Conservation (phyloP, 2,888 invertebrate genomes). For the Halocaridina rubra region DNA sequence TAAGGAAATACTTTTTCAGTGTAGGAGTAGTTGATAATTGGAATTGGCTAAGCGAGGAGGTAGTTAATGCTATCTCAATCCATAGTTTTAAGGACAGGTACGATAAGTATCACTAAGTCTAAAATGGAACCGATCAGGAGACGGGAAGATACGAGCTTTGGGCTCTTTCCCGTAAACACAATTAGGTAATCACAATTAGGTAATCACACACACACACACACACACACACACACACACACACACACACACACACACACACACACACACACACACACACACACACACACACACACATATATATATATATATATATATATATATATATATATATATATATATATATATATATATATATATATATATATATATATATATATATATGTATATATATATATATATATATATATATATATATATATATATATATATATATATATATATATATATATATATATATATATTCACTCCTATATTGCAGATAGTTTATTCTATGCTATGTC, state of each 20-base stretch:
- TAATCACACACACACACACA: background rate
- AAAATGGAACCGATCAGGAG: too few species aligned
- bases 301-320: background rate
- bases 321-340: background rate
- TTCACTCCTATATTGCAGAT: background rate
- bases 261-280: background rate
- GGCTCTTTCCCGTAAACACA: too few species aligned
- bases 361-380: background rate
- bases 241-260: background rate
- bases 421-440: constrained; percentile 14
- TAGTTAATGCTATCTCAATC: too few species aligned
- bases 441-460: constrained; percentile 7
- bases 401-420: background rate
- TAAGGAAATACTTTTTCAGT: too few species aligned
- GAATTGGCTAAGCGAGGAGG: too few species aligned
- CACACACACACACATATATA: background rate
- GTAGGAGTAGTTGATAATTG: too few species aligned
- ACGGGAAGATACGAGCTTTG: too few species aligned
- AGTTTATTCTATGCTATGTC: background rate
- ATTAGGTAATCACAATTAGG: background rate
- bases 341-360: background rate
- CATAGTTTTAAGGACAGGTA: too few species aligned
- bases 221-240: background rate
- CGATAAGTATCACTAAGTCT: too few species aligned
- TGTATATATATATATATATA: background rate